Evolutionary conservation across 2,888 invertebrate species (phyloP), one percentile per base, ranked within the genome.

Genomic region (Protophormia terraenovae): DNA sequence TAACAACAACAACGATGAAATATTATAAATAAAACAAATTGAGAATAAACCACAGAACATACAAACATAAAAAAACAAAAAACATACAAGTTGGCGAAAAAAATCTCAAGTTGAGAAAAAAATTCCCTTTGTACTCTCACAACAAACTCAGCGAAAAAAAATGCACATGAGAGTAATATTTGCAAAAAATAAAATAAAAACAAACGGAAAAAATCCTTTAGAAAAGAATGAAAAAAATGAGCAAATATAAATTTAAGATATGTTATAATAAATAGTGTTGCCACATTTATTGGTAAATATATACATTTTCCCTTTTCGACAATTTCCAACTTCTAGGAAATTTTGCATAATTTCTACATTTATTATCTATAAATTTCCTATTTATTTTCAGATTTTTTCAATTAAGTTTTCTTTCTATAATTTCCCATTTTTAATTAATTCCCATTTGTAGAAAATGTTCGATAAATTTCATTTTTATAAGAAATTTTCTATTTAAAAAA

Each of bases 131-230:
- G 67, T 45, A 16, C 78, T 78, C 79, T 78, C 72, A 58, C 7
- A 75, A 62, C 67, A 55, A 79, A 73, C 58, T 66, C 67, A 73
- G 66, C 79, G 67, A 83, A 83, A 77, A 35, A 67, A 83, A 79
- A 67, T 69, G 47, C 66, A 75, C 62, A 60, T 50, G 79, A 83
- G 83, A 83, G 79, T 10, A 72, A 69, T n/a, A 55, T 71, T 50
- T 58, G 5, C n/a, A 16, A 66, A 53, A 66, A 73, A 32, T 0
- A 27, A 24, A 72, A 73, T 3, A 24, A 45, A 45, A 60, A 19
- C 47, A 45, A 45, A 45, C n/a, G n/a, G 45, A 71, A 80, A 38
- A 81, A 76, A 75, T 76, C 81, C 81, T 82, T 82, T 8, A 62
- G 60, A 38, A 50, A 80, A 78, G 55, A 66, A 53, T n/a, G 19